Percentiles rank a stretch among this genome's conserved stretches.
Evolutionary conservation across 2,113 vertebrate species (phyloP).

Genomic region (Rissa tridactyla): DNA sequence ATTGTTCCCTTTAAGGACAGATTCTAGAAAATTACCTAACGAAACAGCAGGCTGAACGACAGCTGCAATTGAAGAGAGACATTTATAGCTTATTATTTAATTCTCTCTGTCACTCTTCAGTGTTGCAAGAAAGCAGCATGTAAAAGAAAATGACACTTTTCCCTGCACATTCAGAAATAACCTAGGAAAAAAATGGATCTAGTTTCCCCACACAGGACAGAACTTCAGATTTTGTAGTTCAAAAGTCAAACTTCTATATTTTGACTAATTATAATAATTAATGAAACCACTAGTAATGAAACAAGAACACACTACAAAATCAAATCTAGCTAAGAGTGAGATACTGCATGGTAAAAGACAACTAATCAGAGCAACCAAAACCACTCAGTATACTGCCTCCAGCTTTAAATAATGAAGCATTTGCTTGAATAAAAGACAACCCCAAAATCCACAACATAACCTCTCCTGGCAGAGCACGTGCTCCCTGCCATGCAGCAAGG

Average conservation of each 20-base stretch:
- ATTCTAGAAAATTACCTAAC: background rate
- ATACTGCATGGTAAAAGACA: background rate
- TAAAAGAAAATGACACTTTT: background rate
- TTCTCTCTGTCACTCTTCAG: background rate
- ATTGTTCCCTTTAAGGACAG: background rate
- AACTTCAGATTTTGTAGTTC: background rate
- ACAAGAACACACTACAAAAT: background rate
- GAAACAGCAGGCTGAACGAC: background rate
- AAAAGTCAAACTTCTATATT: background rate
- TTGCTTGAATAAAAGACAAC: background rate
- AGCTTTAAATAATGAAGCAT: background rate
- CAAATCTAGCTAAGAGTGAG: background rate
- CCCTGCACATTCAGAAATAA: background rate
- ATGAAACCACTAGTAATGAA: background rate
- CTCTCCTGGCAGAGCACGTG: background rate
- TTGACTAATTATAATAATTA: background rate
- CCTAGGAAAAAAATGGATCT: background rate
- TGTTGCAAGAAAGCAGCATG: background rate
- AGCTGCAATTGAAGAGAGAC: background rate
- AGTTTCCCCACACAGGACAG: background rate
- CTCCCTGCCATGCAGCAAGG: background rate
- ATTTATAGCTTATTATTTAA: background rate
- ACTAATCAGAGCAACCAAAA: background rate
- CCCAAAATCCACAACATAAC: background rate
- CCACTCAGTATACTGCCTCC: background rate